A percentile compares a stretch with the other conserved stretches of the same genome.
phyloP scores from a whole-genome alignment of 2,797 vertebrate species.

The Stomatorhinus walkeri region DNA sequence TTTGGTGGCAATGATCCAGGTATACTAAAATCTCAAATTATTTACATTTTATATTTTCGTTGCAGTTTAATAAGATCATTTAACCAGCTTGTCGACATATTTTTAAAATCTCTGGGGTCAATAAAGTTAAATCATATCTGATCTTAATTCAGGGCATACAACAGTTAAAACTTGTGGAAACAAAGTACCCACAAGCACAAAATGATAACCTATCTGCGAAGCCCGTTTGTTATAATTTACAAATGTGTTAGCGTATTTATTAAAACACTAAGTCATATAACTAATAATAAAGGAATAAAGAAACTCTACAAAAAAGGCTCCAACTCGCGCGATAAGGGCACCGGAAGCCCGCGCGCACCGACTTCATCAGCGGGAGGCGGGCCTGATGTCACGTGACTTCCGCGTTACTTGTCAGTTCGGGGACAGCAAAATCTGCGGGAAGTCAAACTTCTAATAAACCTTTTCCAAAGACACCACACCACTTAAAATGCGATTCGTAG shows the following conservation, averaged over 20 bases:
- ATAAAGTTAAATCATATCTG: not conserved
- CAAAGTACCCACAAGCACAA: not conserved
- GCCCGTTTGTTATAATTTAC: not conserved
- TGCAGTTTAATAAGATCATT: not conserved
- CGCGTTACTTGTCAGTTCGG: not conserved
- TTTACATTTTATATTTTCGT: not conserved
- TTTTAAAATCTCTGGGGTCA: not conserved
- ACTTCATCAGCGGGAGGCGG: not conserved
- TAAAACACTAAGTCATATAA: not conserved
- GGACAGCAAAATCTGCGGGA: not conserved
- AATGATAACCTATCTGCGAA: not conserved
- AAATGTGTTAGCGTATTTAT: not conserved
- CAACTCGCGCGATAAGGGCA: not conserved
- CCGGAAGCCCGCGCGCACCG: not conserved
- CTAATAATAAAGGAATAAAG: not conserved
- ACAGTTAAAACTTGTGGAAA: not conserved
- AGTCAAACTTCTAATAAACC: not conserved
- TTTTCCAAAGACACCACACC: not conserved
- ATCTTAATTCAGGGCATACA: not conserved
- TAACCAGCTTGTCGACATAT: not conserved
- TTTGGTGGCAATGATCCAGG: not conserved
- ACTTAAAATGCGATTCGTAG: constrained; percentile 28
- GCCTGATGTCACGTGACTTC: not conserved
- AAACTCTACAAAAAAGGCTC: not conserved
- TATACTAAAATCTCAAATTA: not conserved